Conservation (phyloP, 2,797 vertebrate species). For the Kryptopterus vitreolus region DNA sequence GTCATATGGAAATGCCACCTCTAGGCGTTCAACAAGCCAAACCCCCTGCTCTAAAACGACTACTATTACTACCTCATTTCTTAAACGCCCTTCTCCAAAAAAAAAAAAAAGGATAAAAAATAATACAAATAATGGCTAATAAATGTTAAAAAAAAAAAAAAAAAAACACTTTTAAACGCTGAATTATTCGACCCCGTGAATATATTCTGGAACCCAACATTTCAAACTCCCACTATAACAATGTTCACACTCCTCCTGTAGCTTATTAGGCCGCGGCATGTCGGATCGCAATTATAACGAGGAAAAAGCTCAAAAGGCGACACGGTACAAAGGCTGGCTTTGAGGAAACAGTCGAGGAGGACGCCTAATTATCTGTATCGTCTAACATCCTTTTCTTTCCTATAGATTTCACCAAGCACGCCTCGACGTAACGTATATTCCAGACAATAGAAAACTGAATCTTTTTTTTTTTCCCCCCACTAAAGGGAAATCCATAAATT, state of each 20-base stretch:
- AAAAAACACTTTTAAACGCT: not conserved
- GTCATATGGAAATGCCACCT: too few relatives aligned
- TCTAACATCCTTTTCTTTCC: not conserved
- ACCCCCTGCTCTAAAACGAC: too few relatives aligned
- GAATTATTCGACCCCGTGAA: not conserved
- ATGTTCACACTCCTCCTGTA: not conserved
- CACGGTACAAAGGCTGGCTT: not conserved
- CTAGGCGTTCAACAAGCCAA: too few relatives aligned
- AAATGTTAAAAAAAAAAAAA: not conserved
- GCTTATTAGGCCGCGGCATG: not conserved
- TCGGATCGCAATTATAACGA: not conserved
- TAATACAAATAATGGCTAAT: not conserved
- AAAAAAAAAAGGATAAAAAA: not conserved
- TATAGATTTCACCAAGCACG: not conserved
- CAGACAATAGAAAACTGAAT: not conserved
- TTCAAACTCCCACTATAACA: not conserved
- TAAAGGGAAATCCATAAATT: slow-evolving; percentile 13
- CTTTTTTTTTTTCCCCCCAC: too few relatives aligned
- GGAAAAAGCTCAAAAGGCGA: not conserved
- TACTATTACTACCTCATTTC: too few relatives aligned
- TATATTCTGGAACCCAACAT: not conserved
- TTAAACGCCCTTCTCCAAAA: too few relatives aligned
- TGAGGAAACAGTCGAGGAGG: slow-evolving; percentile 5
- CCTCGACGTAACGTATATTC: too few relatives aligned
- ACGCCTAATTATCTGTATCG: not conserved